Evolutionary conservation across 2,797 vertebrate species (phyloP).

Genomic region (Sphenodon punctatus): DNA sequence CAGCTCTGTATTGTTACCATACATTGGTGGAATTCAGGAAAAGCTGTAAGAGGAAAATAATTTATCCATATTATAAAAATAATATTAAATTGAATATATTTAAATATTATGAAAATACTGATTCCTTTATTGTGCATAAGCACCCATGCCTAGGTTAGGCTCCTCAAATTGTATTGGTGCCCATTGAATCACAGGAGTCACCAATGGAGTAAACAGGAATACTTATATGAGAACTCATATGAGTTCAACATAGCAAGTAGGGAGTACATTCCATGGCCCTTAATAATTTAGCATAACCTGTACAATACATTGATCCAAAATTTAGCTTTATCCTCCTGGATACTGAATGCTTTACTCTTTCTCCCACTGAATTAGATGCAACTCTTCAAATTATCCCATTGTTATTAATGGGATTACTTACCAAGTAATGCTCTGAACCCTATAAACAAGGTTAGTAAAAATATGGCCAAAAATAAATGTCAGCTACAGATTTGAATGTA

Average conservation of each 20-base stretch:
- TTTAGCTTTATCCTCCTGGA: neutral
- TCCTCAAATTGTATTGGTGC: no score
- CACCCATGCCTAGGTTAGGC: no score
- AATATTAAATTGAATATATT: no score
- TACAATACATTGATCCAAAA: neutral
- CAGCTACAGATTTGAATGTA: no score
- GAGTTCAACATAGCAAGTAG: neutral
- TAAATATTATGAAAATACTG: no score
- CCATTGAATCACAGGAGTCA: no score
- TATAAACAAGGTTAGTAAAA: neutral
- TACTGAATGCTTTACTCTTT: neutral
- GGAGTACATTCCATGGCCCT: neutral
- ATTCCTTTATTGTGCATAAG: slow-evolving; percentile 43
- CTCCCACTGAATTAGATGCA: neutral
- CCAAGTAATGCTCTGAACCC: neutral
- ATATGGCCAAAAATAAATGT: no score
- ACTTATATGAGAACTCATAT: neutral
- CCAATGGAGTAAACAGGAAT: neutral
- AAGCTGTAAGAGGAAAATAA: neutral
- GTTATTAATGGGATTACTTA: neutral
- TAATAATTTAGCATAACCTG: neutral
- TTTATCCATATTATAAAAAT: no score
- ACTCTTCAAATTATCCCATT: neutral
- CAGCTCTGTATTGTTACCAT: slow-evolving; percentile 11
- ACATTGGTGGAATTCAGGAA: neutral